Evolutionary conservation across 2,113 vertebrate species (phyloP), one percentile per base, ranked within the genome.

Genomic region (Calyptomena viridis): DNA sequence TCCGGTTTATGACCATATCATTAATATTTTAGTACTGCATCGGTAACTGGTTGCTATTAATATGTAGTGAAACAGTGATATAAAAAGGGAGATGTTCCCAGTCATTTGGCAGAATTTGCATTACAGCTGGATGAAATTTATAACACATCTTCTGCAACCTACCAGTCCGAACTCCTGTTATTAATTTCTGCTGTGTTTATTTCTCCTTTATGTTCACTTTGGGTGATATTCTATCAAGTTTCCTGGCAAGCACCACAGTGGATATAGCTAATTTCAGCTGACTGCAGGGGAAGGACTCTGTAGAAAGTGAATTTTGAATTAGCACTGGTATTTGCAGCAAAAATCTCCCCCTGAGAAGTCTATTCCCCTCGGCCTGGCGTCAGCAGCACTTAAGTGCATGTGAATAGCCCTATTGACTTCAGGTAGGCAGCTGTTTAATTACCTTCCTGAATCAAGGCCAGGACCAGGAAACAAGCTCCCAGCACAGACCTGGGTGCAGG

Each of bases 181-280:
- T 93, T 97, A 96, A 96, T 96, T 97, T 97, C 92, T 93, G 63
- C 90, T 92, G 94, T 96, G 96, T 97, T 96, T 96, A 93, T 96
- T 93, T 91, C 95, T 90, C 80, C 86, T 97, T 96, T 97, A 87
- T 97, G 90, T 96, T 96, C 95, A 96, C 95, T 96, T 93, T 95
- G 94, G 94, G 95, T 62, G 56, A 96, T 81, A 95, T 77, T 94
- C 95, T 95, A 86, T 95, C 94, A 93, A 90, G 93, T 95, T 97
- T 94, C 79, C 93, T 95, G 96, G 95, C 96, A 96, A 90, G 93
- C 92, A 78, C 76, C 67, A 53, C 73, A 20, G 93, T 96, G 83
- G 85, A 92, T 94, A 79, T 84, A 93, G 95, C 93, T 96, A 93
- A 97, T 97, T 97, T 96, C 96, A 95, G 83, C 93, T 87, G 94